These are phyloP conservation scores for Danio albolineatus DNA, from an alignment of 2,797 vertebrate genomes.

Conservation along the genomic window DNA sequence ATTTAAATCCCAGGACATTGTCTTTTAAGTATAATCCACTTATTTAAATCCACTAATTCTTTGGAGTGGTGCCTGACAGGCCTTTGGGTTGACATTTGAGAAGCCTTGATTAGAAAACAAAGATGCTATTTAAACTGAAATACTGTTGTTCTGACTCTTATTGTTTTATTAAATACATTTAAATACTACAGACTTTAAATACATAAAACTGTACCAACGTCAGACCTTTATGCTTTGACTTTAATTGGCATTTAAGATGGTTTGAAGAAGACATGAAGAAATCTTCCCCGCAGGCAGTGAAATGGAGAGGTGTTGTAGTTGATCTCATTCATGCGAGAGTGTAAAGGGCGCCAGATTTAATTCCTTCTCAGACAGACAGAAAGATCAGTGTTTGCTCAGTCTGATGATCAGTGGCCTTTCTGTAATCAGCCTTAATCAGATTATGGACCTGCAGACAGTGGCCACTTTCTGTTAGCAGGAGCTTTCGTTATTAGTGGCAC, in stretches of 20 bases:
- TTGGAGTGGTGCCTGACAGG: not conserved
- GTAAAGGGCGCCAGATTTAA: not conserved
- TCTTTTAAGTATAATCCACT: not conserved
- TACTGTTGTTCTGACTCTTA: not conserved
- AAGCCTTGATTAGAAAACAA: not conserved
- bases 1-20: conserved; percentile 16
- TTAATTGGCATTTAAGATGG: not conserved
- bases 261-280: not conserved
- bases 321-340: not conserved
- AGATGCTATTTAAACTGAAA: not conserved
- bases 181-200: not conserved
- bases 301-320: not conserved
- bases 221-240: not conserved
- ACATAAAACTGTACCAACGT: not conserved
- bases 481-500: not conserved
- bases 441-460: not conserved
- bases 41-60: not conserved
- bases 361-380: not conserved
- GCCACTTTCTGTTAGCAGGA: not conserved
- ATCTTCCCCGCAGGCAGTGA: not conserved
- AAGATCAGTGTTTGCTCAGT: not conserved
- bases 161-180: not conserved
- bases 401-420: conserved; percentile 17
- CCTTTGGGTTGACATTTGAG: not conserved
- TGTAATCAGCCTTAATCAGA: conserved; percentile 3